Conservation (phyloP, 2,797 vertebrate species). For the Cirrhinus molitorella region DNA sequence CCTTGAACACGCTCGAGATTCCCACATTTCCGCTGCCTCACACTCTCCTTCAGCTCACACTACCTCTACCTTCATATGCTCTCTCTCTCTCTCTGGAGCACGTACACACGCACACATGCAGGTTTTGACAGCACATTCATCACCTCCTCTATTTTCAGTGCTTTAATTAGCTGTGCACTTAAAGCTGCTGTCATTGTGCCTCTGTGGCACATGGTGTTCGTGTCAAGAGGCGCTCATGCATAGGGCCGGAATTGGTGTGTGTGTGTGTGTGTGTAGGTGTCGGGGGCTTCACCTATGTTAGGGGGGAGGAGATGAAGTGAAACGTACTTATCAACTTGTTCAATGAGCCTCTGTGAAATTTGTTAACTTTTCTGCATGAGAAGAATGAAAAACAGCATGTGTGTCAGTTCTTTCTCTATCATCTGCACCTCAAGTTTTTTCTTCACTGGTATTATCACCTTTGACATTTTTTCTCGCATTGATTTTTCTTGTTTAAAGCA, state of each 20-base stretch:
- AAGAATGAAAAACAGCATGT: constrained; percentile 6
- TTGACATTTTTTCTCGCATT: constrained; percentile 30
- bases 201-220: constrained; percentile 47
- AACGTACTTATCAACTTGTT: constrained; percentile 54
- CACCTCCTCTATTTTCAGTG: constrained; percentile 67
- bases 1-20: constrained; percentile 22
- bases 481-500: background rate
- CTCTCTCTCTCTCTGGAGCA: constrained; percentile 35
- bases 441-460: background rate
- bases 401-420: background rate
- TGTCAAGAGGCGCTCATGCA: constrained; percentile 59
- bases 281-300: constrained; percentile 38
- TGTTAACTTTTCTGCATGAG: constrained; percentile 21
- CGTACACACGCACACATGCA: constrained; percentile 14
- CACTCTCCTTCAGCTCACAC: constrained; percentile 29
- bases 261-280: background rate
- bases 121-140: constrained; percentile 68
- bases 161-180: constrained; percentile 69
- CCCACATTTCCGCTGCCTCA: constrained; percentile 23
- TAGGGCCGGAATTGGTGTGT: constrained; percentile 40
- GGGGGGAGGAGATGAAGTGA: constrained; percentile 25
- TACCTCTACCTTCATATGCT: constrained; percentile 10
- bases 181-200: constrained; percentile 61
- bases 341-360: constrained; percentile 22
- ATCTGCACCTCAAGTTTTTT: background rate